These are phyloP conservation scores for Pristiophorus japonicus DNA, from an alignment of 2,113 vertebrate genomes.

Conservation along the genomic window DNA sequence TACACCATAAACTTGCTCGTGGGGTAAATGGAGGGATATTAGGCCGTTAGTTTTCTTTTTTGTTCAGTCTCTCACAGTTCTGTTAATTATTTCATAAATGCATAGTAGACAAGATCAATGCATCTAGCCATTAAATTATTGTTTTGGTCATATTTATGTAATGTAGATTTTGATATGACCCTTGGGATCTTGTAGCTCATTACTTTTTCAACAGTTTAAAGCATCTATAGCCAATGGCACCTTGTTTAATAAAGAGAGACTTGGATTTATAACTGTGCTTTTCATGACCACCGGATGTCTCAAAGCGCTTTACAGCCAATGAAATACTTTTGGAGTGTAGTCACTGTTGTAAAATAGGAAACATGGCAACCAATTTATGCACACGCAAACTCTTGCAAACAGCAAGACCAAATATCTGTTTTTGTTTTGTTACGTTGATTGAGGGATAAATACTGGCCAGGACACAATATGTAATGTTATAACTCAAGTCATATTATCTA, in stretches of 20 bases:
- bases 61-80: no score
- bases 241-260: no score
- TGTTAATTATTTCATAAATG: background rate
- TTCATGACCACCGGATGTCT: no score
- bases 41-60: background rate
- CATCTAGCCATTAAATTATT: background rate
- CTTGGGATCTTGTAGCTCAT: background rate
- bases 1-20: background rate
- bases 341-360: no score
- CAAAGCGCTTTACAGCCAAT: no score
- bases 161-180: background rate
- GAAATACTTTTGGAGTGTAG: no score
- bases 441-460: no score
- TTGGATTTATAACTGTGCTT: no score
- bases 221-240: background rate
- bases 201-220: background rate
- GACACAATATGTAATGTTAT: slow-evolving; percentile 24
- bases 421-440: no score
- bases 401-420: no score
- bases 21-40: background rate
- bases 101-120: background rate
- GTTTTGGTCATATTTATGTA: background rate
- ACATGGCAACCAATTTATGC: no score
- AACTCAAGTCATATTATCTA: background rate
- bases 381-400: no score